A percentile compares a stretch with the other conserved stretches of the same genome.
These are phyloP conservation scores for Selenia dentaria DNA, from an alignment of 2,888 invertebrate genomes.

Conservation along the genomic window DNA sequence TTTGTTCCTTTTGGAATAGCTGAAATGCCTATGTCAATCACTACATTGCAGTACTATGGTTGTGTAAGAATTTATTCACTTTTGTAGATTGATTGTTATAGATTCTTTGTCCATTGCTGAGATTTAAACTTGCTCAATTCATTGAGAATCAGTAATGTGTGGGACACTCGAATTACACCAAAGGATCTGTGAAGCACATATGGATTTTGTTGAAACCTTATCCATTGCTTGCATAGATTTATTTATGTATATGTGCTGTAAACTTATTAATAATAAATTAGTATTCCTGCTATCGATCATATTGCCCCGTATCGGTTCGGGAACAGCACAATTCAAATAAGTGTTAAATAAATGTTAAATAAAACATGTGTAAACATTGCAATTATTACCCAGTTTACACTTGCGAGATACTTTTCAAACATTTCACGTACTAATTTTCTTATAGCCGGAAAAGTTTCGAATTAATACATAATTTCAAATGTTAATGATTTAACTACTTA, in stretches of 20 bases:
- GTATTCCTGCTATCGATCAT: conserved; percentile 55
- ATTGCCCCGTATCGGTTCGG: conserved; percentile 61
- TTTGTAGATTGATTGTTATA: no score
- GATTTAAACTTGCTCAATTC: no score
- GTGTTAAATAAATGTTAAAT: conserved; percentile 75
- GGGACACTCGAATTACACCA: conserved; percentile 45
- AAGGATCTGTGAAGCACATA: conserved; percentile 56
- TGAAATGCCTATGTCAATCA: no score
- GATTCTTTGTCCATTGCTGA: no score
- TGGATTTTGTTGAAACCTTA: conserved; percentile 68
- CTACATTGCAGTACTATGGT: background rate
- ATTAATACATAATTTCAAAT: no score
- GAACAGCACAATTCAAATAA: conserved; percentile 66
- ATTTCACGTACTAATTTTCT: no score
- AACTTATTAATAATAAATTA: conserved; percentile 30
- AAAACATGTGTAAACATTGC: no score
- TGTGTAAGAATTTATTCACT: conserved; percentile 2
- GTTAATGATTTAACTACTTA: no score
- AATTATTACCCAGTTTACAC: no score
- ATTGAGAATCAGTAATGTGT: conserved; percentile 18
- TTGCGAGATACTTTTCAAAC: no score
- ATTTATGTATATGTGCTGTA: conserved; percentile 35
- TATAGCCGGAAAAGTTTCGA: no score
- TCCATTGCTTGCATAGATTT: conserved; percentile 40
- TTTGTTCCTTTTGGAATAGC: background rate